Conservation (phyloP, 2,113 vertebrate species). For the Cyprinodon variegatus region DNA sequence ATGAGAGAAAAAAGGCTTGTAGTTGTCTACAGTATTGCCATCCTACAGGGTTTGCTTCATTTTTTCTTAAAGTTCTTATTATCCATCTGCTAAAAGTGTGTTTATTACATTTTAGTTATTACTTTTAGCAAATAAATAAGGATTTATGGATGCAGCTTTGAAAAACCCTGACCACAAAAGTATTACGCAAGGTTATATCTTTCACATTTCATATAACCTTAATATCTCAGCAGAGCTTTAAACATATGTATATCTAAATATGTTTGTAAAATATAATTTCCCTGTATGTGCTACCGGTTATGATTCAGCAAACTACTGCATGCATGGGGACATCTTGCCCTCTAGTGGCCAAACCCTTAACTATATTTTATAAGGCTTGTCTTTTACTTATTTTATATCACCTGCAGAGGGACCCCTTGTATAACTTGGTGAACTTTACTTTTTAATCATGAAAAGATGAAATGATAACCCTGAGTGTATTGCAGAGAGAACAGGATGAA, state of each 20-base stretch:
- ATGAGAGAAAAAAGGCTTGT: not conserved
- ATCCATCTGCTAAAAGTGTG: not conserved
- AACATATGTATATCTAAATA: not conserved
- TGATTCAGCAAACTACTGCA: not conserved
- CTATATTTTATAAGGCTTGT: not conserved
- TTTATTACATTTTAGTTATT: not conserved
- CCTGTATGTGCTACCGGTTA: not conserved
- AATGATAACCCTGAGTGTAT: not conserved
- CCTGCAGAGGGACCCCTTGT: conserved; percentile 58
- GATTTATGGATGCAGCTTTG: too few species aligned
- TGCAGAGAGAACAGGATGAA: not conserved
- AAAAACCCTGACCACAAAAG: not conserved
- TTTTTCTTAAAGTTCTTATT: not conserved
- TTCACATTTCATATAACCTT: not conserved
- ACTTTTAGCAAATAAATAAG: too few species aligned
- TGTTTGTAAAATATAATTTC: not conserved
- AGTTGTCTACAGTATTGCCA: not conserved
- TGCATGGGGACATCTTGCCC: conserved; percentile 40
- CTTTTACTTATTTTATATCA: not conserved
- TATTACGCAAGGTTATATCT: not conserved
- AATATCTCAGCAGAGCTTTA: not conserved
- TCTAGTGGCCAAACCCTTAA: conserved; percentile 47
- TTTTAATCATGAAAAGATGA: not conserved
- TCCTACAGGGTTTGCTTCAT: not conserved
- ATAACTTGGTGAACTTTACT: conserved; percentile 36